A percentile compares a stretch with the other conserved stretches of the same genome.
phyloP scores from a whole-genome alignment of 2,113 vertebrate species.

The Delphinapterus leucas region DNA sequence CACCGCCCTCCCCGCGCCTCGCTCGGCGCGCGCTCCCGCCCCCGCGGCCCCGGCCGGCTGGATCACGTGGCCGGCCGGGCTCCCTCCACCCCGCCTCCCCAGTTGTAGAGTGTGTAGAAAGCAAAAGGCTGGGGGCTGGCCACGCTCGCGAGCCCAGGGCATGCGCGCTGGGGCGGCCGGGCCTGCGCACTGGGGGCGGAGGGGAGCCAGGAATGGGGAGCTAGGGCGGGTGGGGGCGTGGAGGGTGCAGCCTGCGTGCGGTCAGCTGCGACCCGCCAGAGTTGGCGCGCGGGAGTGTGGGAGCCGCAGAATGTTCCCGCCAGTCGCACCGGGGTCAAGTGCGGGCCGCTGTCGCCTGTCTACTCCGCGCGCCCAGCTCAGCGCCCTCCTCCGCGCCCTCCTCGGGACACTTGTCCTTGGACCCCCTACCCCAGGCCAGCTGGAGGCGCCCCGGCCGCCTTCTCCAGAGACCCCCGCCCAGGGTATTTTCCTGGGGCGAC shows the following conservation, averaged over 20 bases:
- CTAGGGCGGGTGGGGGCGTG: background rate
- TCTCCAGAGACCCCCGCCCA: accelerated
- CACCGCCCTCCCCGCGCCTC: constrained; percentile 24
- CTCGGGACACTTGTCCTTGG: background rate
- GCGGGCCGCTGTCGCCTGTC: background rate
- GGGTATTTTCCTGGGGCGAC: background rate
- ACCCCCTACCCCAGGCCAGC: background rate
- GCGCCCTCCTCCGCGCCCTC: too few relatives aligned
- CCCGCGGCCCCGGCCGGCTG: constrained; percentile 48
- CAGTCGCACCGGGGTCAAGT: background rate
- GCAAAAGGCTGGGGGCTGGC: constrained; percentile 70
- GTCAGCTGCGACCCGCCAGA: background rate
- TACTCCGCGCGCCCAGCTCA: background rate
- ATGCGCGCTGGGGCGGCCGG: constrained; percentile 77
- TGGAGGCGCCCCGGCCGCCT: accelerated
- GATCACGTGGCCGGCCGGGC: constrained; percentile 74
- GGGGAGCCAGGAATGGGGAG: background rate
- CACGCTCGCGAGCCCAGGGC: constrained; percentile 77
- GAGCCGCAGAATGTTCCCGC: background rate
- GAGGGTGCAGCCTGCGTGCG: background rate
- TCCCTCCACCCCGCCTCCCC: constrained; percentile 57
- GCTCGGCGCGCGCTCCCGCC: constrained; percentile 48
- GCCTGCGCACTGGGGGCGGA: constrained; percentile 70
- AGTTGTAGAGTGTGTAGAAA: constrained; percentile 73
- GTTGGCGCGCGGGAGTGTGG: background rate